phyloP scores from a whole-genome alignment of 2,113 vertebrate species.

The Trichechus manatus region DNA sequence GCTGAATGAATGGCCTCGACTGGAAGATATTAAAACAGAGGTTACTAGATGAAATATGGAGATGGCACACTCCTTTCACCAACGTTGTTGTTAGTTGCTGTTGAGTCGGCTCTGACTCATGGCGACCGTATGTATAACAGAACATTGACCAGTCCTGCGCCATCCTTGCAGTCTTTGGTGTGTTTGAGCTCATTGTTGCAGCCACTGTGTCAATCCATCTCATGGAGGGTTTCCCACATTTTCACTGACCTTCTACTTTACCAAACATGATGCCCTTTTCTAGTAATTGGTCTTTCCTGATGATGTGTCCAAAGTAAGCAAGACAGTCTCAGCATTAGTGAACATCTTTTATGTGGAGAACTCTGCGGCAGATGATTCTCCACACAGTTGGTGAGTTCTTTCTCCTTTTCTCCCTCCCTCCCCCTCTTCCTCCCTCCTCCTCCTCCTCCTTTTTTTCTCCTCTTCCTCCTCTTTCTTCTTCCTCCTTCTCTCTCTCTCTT shows the following conservation, averaged over 20 bases:
- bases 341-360: background rate
- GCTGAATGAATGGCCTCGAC: background rate
- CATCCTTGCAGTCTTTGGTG: no score
- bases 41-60: background rate
- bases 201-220: no score
- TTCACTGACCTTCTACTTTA: no score
- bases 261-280: no score
- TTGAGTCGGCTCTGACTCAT: no score
- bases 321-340: background rate
- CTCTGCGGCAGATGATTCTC: background rate
- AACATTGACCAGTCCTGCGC: no score
- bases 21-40: background rate
- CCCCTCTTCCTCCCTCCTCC: rapidly evolving
- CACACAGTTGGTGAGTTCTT: background rate
- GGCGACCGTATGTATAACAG: no score
- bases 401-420: rapidly evolving
- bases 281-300: no score
- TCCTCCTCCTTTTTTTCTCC: background rate
- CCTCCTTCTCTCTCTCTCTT: background rate
- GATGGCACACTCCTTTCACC: background rate
- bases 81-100: background rate
- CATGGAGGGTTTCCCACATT: no score
- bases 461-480: rapidly evolving
- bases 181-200: no score
- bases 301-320: background rate